Percentiles rank a stretch among this genome's conserved stretches.
phyloP scores from a whole-genome alignment of 2,113 vertebrate genomes.

The Vireo altiloquus region DNA sequence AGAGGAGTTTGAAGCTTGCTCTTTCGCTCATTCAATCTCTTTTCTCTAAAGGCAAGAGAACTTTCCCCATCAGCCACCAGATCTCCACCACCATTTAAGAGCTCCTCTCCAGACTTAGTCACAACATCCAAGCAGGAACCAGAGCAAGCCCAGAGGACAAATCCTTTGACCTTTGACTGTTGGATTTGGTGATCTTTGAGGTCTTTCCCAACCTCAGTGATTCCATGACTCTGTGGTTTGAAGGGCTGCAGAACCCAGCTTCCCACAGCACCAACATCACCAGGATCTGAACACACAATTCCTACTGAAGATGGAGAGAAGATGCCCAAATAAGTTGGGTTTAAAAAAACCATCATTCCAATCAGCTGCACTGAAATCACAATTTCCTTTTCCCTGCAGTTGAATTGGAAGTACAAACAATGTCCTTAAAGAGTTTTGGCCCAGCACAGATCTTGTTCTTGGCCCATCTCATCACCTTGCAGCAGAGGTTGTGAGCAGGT shows the following conservation, averaged over 20 bases:
- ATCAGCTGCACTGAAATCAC: neutral
- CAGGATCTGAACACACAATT: fast-evolving
- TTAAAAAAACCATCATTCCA: neutral
- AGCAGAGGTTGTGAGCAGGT: neutral
- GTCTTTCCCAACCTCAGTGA: neutral
- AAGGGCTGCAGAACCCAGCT: neutral
- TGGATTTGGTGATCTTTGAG: neutral
- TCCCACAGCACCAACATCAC: neutral
- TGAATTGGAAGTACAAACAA: neutral
- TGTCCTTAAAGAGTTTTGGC: neutral
- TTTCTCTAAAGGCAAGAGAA: neutral
- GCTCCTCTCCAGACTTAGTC: neutral
- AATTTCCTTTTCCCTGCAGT: neutral
- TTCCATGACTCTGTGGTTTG: neutral
- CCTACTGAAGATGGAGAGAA: neutral
- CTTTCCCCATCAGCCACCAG: neutral
- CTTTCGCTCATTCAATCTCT: neutral
- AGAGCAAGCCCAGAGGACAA: neutral
- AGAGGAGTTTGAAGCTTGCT: neutral
- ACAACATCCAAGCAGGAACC: fast-evolving
- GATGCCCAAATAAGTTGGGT: fast-evolving
- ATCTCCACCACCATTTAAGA: neutral
- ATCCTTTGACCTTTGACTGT: neutral
- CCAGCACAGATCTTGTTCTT: neutral
- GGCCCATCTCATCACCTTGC: neutral